Percentiles rank a stretch among this genome's conserved stretches.
Evolutionary conservation across 2,888 invertebrate genomes (phyloP).

Genomic region (Eupsilia transversa): DNA sequence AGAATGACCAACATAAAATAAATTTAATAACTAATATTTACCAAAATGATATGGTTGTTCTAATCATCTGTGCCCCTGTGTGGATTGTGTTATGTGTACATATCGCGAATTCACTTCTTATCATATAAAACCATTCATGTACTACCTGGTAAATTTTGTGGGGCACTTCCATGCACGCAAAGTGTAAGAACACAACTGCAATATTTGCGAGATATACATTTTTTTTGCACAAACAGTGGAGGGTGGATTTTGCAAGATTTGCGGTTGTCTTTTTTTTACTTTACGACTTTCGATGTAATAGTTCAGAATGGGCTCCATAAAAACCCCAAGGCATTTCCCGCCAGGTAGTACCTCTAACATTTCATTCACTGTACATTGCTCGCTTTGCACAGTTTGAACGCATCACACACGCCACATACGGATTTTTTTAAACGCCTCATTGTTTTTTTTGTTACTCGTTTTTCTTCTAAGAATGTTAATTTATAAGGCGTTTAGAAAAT

Average conservation of each 20-base stretch:
- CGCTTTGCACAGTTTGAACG: constrained; percentile 81
- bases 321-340: not conserved
- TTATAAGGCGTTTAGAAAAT: constrained; percentile 65
- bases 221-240: not conserved
- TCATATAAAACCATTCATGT: constrained; percentile 61
- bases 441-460: constrained; percentile 44
- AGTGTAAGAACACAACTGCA: not conserved
- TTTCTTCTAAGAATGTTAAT: constrained; percentile 53
- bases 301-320: not conserved
- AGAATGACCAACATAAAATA: constrained; percentile 29
- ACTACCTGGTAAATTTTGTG: constrained; percentile 37
- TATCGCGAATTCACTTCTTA: constrained; percentile 65
- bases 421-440: constrained; percentile 78
- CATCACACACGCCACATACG: constrained; percentile 86
- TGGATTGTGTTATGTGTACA: constrained; percentile 87
- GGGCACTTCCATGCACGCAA: not conserved
- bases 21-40: not conserved
- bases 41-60: constrained; percentile 45
- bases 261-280: not conserved
- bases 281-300: not conserved
- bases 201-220: not conserved
- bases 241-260: not conserved
- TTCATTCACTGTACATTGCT: constrained; percentile 78
- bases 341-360: constrained; percentile 71
- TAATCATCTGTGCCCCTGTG: constrained; percentile 65